A percentile compares a stretch with the other conserved stretches of the same genome.
These are phyloP conservation scores for Syngnathus typhle DNA, from an alignment of 2,113 vertebrate genomes.

Conservation along the genomic window DNA sequence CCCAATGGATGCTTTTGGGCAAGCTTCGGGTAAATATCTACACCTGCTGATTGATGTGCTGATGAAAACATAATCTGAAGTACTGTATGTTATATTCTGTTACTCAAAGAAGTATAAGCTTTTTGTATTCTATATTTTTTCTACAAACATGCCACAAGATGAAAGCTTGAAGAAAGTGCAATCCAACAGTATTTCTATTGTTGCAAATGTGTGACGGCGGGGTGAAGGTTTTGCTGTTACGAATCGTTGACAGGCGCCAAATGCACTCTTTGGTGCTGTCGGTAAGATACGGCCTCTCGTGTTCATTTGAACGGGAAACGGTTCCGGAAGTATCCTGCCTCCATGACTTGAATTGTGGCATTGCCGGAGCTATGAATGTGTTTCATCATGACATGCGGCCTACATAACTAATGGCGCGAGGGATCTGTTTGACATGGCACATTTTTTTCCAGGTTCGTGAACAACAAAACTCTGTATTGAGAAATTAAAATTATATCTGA, in stretches of 20 bases:
- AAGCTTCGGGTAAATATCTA: slow-evolving; percentile 56
- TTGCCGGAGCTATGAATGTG: slow-evolving; percentile 70
- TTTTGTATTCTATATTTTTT: slow-evolving; percentile 76
- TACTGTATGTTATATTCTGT: slow-evolving; percentile 76
- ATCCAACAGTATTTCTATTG: slow-evolving; percentile 72
- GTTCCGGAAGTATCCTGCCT: slow-evolving; percentile 67
- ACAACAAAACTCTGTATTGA: slow-evolving; percentile 65
- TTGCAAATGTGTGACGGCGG: slow-evolving; percentile 63
- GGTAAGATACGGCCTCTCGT: slow-evolving; percentile 60
- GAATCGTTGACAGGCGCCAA: slow-evolving; percentile 64
- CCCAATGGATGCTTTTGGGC: slow-evolving; percentile 52
- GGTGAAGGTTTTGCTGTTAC: slow-evolving; percentile 57
- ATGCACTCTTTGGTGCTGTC: slow-evolving; percentile 63
- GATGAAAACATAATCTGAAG: slow-evolving; percentile 73
- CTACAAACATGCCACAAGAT: slow-evolving; percentile 69
- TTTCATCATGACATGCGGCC: slow-evolving; percentile 66
- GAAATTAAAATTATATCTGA: slow-evolving; percentile 60
- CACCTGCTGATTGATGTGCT: slow-evolving; percentile 72
- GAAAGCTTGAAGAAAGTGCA: slow-evolving; percentile 72
- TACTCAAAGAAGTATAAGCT: slow-evolving; percentile 74
- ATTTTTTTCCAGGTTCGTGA: slow-evolving; percentile 60
- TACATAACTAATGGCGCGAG: slow-evolving; percentile 67
- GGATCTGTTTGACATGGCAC: slow-evolving; percentile 68
- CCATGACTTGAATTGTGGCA: slow-evolving; percentile 72
- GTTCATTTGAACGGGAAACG: slow-evolving; percentile 65